phyloP scores from a whole-genome alignment of 1,140 invertebrate species.

The Anastatus disparis region DNA sequence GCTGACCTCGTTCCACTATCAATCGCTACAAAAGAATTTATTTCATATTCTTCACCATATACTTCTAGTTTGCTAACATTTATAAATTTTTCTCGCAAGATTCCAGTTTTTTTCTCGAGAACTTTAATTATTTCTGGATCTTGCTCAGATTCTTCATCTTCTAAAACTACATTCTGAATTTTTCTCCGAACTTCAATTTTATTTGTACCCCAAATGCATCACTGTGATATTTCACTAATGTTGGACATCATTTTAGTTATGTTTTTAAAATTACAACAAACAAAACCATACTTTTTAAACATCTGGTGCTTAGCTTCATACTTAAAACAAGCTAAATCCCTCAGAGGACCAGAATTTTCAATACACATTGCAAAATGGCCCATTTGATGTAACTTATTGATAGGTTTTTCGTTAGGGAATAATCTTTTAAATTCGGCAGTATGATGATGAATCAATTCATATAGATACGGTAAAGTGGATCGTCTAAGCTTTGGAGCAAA shows the following conservation, averaged over 20 bases:
- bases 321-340: not conserved
- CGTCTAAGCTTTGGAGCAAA: not conserved
- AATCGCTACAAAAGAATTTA: not conserved
- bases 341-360: not conserved
- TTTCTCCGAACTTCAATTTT: not conserved
- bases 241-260: not conserved
- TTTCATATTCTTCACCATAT: not conserved
- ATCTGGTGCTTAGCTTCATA: not conserved
- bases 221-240: not conserved
- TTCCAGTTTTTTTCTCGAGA: not conserved
- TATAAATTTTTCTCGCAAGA: not conserved
- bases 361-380: not conserved
- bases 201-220: not conserved
- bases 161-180: not conserved
- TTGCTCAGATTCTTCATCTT: not conserved
- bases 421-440: not conserved
- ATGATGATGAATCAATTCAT: not conserved
- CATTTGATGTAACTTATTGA: constrained; percentile 4
- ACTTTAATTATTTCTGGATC: not conserved
- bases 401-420: not conserved
- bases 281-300: not conserved
- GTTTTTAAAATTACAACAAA: constrained; percentile 5
- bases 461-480: not conserved
- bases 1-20: not conserved
- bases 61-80: not conserved